Evolutionary conservation across 1,140 invertebrate species (phyloP), one percentile per base, ranked within the genome.

Genomic region (Conus ventricosus): DNA sequence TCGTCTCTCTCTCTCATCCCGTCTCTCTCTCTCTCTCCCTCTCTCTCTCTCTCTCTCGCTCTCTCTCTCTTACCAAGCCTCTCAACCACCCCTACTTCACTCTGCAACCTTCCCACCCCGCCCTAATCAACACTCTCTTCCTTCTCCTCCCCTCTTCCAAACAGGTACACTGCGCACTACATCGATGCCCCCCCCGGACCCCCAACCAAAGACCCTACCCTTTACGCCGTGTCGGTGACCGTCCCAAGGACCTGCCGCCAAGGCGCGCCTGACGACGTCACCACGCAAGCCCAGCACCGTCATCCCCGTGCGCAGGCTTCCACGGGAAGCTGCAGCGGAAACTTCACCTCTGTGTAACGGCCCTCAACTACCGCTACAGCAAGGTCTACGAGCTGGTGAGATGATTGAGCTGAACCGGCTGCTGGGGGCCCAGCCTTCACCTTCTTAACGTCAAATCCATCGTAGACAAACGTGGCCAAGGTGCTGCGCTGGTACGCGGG

Each of bases 401-500:
- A 99, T 98, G 96, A 96, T 99, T 88, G 98, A 99, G 95, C 95
- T 99, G 84, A 98, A 99, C 93, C 96, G 96, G 11, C 94, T 99
- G 25, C 95, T 99, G 84, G 98, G 98, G 1, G 97, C 97, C 1
- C 96, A 96, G 54, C 97, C 94, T 98, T 99, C 93, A 97, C 97
- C 54, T 97, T 99, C 93, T 99, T n/a, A n/a, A 99, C 96, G 99
- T 99, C 94, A 97, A 98, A 93, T 98, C 98, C 0, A 95, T 98
- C 54, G 97, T 98, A 10, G 8, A 93, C 96, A 4, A 96, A 97
- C 81, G 97, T 98, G 0, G 91, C 91, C 25, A 94, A 93, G 71
- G 96, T 98, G 23, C 95, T 99, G 67, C 95, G 96, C 23, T 96
- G 97, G 92, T 98, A 98, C 93, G 95, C 96, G 7, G 7, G 75